A percentile compares a stretch with the other conserved stretches of the same genome.
Conservation (phyloP, 1,140 invertebrate species). For the Apis dorsata region DNA sequence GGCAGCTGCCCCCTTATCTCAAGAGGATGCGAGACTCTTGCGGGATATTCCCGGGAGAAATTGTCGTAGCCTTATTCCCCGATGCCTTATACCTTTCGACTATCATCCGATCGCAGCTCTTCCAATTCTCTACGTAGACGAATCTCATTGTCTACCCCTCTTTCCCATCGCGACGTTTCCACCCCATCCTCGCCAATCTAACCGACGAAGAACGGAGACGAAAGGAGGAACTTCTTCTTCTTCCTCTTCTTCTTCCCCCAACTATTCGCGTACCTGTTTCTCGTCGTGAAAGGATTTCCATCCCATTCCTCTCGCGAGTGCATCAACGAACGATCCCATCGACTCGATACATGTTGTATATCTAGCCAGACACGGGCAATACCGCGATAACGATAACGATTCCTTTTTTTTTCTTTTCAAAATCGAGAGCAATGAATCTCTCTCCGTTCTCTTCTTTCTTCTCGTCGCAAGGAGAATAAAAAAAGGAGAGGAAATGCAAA, state of each 20-base stretch:
- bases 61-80: slow-evolving; percentile 63
- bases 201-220: not conserved
- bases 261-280: not conserved
- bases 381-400: not conserved
- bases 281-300: not conserved
- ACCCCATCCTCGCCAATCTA: slow-evolving; percentile 8
- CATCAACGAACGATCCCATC: not conserved
- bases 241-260: not conserved
- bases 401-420: not conserved
- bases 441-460: no score
- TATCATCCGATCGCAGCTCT: slow-evolving; percentile 62
- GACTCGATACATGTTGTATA: slow-evolving; percentile 7
- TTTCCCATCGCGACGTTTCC: not conserved
- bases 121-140: slow-evolving; percentile 63
- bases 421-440: not conserved
- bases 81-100: slow-evolving; percentile 61
- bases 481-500: not conserved
- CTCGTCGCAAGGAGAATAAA: not conserved
- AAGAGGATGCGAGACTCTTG: slow-evolving; percentile 49
- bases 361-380: not conserved
- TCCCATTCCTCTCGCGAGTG: not conserved
- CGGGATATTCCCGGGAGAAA: slow-evolving; percentile 59
- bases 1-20: slow-evolving; percentile 48
- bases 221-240: slow-evolving; percentile 18
- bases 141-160: slow-evolving; percentile 59